Evolutionary conservation across 2,888 invertebrate genomes (phyloP), one percentile per base, ranked within the genome.

Genomic region (Lepetodrilus schrolli): DNA sequence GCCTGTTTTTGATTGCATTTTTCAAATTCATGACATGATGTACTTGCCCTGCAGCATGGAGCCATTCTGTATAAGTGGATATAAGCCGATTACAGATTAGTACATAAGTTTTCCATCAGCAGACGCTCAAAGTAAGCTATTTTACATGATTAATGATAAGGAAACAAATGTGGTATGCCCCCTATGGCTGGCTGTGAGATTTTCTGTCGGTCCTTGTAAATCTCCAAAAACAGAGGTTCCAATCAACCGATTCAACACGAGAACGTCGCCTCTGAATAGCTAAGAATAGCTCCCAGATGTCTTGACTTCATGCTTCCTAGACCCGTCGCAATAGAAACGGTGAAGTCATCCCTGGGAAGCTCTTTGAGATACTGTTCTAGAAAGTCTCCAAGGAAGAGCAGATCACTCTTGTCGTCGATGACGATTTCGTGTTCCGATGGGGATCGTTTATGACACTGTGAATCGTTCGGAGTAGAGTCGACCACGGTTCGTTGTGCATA

Each of bases 401-500:
- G 34, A 13, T 66, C 47, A 68, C 74, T 74, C 36, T 8, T 17
- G 43, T 74, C 74, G 38, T 74, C 74, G 7, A 74, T 71, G n/a
- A 74, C 20, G 17, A 74, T 66, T 23, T 72, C 69, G 66, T 74
- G 71, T 2, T 51, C 30, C 20, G 66, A n/a, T 48, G 8, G 21
- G 30, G 17, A n/a, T 66, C 17, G 34, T 68, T 66, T 23, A 74
- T 13, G 36, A 74, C 47, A 37, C 72, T 72, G 51, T 74, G 71
- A 23, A 74, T 7, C 4, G 71, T 71, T 30, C 74, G 48, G 13
- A 71, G 43, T 21, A 74, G 38, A 2, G 74, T 74, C 4, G 74
- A 74, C 74, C 74, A 74, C 4, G 71, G 74, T 34, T 74, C 74
- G 66, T 74, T 66, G 20, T 72, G 51, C 34, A 74, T 26, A 3